Evolutionary conservation across 2,113 vertebrate genomes (phyloP), one percentile per base, ranked within the genome.

Genomic region (Circaetus gallicus): DNA sequence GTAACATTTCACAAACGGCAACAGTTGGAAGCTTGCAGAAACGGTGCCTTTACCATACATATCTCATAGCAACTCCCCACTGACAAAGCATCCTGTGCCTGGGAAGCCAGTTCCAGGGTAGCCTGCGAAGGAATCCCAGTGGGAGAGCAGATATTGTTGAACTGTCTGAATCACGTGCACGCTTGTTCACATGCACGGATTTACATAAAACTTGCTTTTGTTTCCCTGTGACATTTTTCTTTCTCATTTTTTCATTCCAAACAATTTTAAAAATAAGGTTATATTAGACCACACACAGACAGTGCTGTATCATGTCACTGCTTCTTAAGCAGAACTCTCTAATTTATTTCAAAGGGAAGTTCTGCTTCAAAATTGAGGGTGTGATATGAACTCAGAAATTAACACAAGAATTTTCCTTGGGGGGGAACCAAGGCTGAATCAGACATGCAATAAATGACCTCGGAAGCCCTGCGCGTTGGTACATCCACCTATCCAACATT

Each of bases 301-400:
- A 94, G 66, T 3, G 62, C 89, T 89, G 89, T 94, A 97, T 96
- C 96, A 81, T 97, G 96, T 96, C 95, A 8, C 94, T 91, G 74
- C 91, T 82, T 82, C 94, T 97, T 50, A 89, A 63, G 86, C 58
- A 97, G 91, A 96, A 87, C 86, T 87, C 95, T 87, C 94, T 93
- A 85, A 97, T 97, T 97, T 96, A 97, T 97, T 97, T 97, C 96
- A 97, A 96, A 96, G 95, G 87, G 84, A 97, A 96, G 89, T 94
- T 95, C 87, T 91, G 93, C 94, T 97, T 82, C 94, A 95, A 96
- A 97, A 97, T 91, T 97, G 96, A 96, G 95, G 95, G 94, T 95
- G 95, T 95, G 96, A 97, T 96, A 97, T 53, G 91, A 97, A 94
- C 96, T 95, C 62, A 82, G 86, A 97, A 97, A 97, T 96, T 97